phyloP scores from a whole-genome alignment of 2,888 invertebrate genomes.

The Stenotaenia linearis region DNA sequence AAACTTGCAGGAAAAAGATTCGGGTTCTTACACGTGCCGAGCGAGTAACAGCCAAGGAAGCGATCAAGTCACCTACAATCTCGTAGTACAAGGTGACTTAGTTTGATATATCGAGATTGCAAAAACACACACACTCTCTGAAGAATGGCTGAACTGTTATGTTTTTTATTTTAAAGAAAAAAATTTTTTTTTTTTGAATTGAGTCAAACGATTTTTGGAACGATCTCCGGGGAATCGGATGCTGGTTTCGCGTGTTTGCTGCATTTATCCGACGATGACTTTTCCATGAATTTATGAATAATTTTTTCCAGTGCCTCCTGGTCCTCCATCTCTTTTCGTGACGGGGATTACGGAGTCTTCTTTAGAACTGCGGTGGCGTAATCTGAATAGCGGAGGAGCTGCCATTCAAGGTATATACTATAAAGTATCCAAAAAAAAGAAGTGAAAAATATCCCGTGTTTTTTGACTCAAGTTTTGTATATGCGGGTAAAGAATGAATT shows the following conservation, averaged over 20 bases:
- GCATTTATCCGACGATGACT: conserved; percentile 12
- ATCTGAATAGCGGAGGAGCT: conserved; percentile 34
- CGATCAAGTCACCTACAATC: background rate
- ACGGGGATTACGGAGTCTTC: conserved; percentile 60
- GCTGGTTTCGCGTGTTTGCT: background rate
- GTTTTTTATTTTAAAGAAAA: no score
- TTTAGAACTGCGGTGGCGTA: conserved; percentile 33
- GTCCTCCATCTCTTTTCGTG: conserved; percentile 73
- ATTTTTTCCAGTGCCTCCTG: conserved; percentile 68
- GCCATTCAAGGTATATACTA: conserved; percentile 33
- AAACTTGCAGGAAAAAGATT: conserved; percentile 28
- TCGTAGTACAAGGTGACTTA: conserved; percentile 24
- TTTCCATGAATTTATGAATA: conserved; percentile 14
- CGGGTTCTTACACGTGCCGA: conserved; percentile 33
- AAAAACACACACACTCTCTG: no score
- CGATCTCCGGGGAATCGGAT: background rate
- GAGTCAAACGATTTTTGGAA: background rate
- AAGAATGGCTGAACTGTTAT: no score
- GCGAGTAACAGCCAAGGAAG: conserved; percentile 34
- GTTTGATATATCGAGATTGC: no score
- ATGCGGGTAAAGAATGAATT: background rate
- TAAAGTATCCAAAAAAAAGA: background rate
- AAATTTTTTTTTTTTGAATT: no score
- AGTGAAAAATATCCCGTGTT: background rate
- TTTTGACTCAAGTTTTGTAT: background rate